These are phyloP conservation scores for Agelastica alni DNA, from an alignment of 2,888 invertebrate species.

Conservation along the genomic window DNA sequence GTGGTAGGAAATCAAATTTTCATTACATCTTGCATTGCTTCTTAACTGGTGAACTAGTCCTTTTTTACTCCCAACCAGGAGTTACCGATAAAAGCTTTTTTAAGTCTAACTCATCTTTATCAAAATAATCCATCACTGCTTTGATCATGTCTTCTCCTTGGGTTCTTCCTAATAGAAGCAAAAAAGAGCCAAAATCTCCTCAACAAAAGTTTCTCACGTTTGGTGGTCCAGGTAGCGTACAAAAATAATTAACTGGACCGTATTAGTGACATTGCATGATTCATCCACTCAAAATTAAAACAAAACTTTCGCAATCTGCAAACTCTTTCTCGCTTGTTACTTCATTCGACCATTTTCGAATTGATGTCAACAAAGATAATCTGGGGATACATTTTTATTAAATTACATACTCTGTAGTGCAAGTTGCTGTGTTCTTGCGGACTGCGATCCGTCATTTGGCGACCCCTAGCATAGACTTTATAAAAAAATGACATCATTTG, in stretches of 20 bases:
- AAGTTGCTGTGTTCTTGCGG: too few species aligned
- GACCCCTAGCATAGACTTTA: too few species aligned
- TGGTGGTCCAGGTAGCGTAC: neutral
- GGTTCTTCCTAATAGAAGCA: constrained; percentile 15
- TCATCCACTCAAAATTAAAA: too few species aligned
- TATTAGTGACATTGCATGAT: neutral
- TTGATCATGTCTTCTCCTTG: constrained; percentile 17
- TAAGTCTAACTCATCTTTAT: constrained; percentile 12
- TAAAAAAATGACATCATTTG: neutral
- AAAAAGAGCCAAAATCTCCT: constrained; percentile 11
- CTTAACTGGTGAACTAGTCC: too few species aligned
- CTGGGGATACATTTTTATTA: too few species aligned
- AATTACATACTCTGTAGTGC: too few species aligned
- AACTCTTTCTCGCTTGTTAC: too few species aligned
- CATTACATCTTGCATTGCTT: neutral
- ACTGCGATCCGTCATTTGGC: too few species aligned
- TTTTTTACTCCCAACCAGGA: constrained; percentile 6
- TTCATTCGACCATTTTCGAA: too few species aligned
- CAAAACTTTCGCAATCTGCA: too few species aligned
- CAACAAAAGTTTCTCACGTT: constrained; percentile 10
- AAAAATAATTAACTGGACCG: neutral
- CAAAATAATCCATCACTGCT: constrained; percentile 13
- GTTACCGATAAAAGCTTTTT: constrained; percentile 13
- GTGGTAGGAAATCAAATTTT: constrained; percentile 15
- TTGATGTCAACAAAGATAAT: too few species aligned